These are phyloP conservation scores for Cataglyphis cursor DNA, from an alignment of 2,888 invertebrate genomes.

Conservation along the genomic window DNA sequence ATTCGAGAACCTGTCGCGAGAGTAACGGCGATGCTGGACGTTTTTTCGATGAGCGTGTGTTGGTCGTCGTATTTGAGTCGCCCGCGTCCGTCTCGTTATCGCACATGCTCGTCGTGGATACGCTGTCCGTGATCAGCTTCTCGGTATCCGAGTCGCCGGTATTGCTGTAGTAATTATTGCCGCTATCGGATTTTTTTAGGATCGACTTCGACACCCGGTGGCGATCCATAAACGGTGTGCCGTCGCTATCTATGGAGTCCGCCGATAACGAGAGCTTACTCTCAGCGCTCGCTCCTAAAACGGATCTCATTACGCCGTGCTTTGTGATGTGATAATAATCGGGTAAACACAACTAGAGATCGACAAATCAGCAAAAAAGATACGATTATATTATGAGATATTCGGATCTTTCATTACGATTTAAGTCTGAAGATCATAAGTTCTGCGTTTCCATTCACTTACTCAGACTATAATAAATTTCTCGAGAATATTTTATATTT, in stretches of 20 bases:
- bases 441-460: neutral
- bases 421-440: neutral
- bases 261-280: slow-evolving; percentile 91
- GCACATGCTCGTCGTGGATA: slow-evolving; percentile 88
- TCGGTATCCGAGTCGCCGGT: slow-evolving; percentile 92
- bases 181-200: slow-evolving; percentile 92
- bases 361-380: neutral
- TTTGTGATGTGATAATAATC: neutral
- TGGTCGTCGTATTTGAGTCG: slow-evolving; percentile 72
- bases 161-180: slow-evolving; percentile 86
- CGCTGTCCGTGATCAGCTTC: slow-evolving; percentile 90
- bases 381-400: neutral
- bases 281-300: slow-evolving; percentile 86
- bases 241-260: slow-evolving; percentile 90
- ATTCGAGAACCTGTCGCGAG: slow-evolving; percentile 80
- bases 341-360: neutral
- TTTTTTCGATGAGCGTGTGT: slow-evolving; percentile 69
- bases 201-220: slow-evolving; percentile 92
- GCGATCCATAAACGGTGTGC: slow-evolving; percentile 90
- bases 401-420: neutral
- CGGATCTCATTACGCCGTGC: slow-evolving; percentile 15
- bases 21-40: slow-evolving; percentile 77
- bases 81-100: slow-evolving; percentile 86
- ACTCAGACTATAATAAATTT: neutral
- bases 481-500: too few relatives aligned